Conservation (phyloP, 2,797 vertebrate genomes). For the Hypotaenidia okinawae region DNA sequence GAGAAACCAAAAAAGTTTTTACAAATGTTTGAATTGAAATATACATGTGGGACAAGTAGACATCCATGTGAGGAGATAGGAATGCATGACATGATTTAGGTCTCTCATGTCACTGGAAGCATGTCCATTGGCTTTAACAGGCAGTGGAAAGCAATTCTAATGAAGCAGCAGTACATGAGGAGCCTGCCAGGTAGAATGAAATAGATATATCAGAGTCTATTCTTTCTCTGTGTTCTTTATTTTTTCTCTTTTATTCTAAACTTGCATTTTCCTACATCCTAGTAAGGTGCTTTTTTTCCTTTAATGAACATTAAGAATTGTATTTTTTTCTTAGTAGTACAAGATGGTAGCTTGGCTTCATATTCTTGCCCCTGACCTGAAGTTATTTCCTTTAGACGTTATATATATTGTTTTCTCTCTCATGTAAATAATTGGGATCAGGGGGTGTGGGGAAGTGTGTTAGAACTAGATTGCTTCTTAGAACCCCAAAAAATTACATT, state of each 20-base stretch:
- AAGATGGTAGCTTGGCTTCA: neutral
- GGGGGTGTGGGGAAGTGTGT: neutral
- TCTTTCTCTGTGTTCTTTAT: neutral
- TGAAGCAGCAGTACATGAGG: neutral
- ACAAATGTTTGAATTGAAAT: neutral
- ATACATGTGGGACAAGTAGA: neutral
- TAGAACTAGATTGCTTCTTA: neutral
- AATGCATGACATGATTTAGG: neutral
- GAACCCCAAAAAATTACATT: neutral
- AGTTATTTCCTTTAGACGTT: neutral
- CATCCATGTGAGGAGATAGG: neutral
- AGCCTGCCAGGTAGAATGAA: neutral
- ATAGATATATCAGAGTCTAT: neutral
- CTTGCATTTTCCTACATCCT: neutral
- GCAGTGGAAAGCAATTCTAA: neutral
- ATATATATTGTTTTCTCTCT: neutral
- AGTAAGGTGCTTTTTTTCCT: neutral
- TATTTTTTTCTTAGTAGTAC: neutral
- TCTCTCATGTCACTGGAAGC: neutral
- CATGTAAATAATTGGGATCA: neutral
- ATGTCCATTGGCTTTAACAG: neutral
- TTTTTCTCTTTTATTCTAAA: neutral
- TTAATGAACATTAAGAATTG: neutral
- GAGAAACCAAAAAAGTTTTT: neutral
- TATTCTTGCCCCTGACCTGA: neutral